These are phyloP conservation scores for Merodon equestris DNA, from an alignment of 2,888 invertebrate genomes.

Conservation along the genomic window DNA sequence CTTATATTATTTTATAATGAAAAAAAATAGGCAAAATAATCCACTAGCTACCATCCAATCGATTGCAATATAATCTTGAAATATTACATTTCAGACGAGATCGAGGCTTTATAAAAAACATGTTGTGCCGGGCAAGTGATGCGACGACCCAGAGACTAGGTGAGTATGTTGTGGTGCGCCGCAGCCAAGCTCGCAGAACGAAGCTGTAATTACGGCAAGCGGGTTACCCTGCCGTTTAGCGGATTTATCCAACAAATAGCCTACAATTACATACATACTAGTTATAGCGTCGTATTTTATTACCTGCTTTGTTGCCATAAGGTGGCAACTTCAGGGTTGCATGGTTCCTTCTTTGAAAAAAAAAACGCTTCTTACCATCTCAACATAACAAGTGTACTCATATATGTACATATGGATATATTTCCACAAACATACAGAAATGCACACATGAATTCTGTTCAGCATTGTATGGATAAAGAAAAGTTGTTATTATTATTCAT, in stretches of 20 bases:
- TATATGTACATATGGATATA: too few species aligned
- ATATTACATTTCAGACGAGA: conserved; percentile 45
- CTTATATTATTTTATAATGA: too few species aligned
- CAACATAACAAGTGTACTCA: too few species aligned
- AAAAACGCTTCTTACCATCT: neutral
- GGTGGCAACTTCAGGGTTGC: conserved; percentile 27
- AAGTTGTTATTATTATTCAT: conserved; percentile 28
- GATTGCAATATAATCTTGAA: conserved; percentile 34
- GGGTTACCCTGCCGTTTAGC: conserved; percentile 45
- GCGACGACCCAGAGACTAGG: conserved; percentile 57
- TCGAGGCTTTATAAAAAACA: conserved; percentile 48
- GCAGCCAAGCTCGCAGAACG: conserved; percentile 30
- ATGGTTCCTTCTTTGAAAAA: neutral
- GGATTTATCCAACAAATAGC: conserved; percentile 47
- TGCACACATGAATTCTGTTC: too few species aligned
- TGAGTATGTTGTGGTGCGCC: conserved; percentile 47
- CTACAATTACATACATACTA: conserved; percentile 9
- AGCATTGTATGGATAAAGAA: conserved; percentile 5
- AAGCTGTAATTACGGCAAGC: conserved; percentile 55
- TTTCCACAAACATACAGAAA: too few species aligned
- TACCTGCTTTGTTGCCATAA: conserved; percentile 40
- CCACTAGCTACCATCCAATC: neutral
- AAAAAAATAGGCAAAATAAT: too few species aligned
- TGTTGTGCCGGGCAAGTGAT: conserved; percentile 56
- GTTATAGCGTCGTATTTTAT: conserved; percentile 47